Evolutionary conservation across 2,113 vertebrate species (phyloP).

Genomic region (Megaceryle torquata): DNA sequence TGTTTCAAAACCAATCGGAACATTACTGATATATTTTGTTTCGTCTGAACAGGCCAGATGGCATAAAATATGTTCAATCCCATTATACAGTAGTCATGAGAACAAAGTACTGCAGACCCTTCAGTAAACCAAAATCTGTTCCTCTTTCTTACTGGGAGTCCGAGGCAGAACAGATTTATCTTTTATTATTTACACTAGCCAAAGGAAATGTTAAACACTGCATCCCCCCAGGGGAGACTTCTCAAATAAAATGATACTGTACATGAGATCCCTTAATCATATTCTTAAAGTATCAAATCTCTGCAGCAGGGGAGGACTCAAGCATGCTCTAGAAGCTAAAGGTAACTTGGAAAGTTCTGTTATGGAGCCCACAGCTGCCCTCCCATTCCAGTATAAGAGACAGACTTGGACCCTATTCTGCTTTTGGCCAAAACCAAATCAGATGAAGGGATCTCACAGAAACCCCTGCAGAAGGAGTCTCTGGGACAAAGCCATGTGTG

Average conservation of each 20-base stretch:
- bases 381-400: neutral
- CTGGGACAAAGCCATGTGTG: accelerated
- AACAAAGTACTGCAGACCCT: conserved; percentile 32
- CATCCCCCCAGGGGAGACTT: neutral
- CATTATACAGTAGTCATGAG: conserved; percentile 49
- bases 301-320: neutral
- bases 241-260: conserved; percentile 6
- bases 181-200: conserved; percentile 31
- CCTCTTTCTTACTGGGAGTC: conserved; percentile 23
- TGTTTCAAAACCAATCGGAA: conserved; percentile 55
- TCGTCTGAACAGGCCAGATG: conserved; percentile 46
- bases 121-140: conserved; percentile 35
- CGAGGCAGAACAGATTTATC: neutral
- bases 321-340: neutral
- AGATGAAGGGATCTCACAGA: accelerated
- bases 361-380: neutral
- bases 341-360: neutral
- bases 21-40: conserved; percentile 56
- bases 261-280: neutral
- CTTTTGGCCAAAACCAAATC: neutral
- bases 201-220: conserved; percentile 47
- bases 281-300: neutral
- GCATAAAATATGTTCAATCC: conserved; percentile 51
- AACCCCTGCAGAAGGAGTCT: neutral
- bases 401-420: neutral